Evolutionary conservation across 35 echinoderm and acorn worm species (phyloP), one percentile per base, ranked within the genome.

Genomic region (Chiridota heheva): DNA sequence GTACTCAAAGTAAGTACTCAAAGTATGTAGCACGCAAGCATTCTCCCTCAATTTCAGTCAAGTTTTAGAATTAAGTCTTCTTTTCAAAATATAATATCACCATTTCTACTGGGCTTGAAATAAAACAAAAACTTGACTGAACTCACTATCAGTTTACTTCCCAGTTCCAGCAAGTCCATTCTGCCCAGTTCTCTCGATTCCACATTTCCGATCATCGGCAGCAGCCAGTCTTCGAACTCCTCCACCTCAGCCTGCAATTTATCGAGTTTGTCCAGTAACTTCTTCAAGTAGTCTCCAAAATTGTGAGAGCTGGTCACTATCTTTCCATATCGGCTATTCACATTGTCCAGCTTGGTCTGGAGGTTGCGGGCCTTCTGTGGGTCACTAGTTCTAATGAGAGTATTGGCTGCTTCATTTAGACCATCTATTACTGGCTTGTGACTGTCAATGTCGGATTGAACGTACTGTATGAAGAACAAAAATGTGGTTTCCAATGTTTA

Each of bases 111-210:
- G n/a, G n/a, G n/a, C n/a, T n/a, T n/a, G n/a, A n/a, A n/a, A n/a
- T n/a, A n/a, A n/a, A n/a, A n/a, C n/a, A n/a, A n/a, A n/a, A n/a
- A n/a, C n/a, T n/a, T n/a, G n/a, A n/a, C n/a, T n/a, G n/a, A 56
- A 66, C 58, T 88, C 72, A 98, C 95, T 89, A 98, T 84, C 4
- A 98, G 68, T 45, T 42, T 78, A 38, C 84, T 90, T 24, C 95
- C 95, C 26, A 98, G 80, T 60, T 98, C 88, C 36, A 98, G 79
- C 0, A 98, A 59, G 28, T 92, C 95, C 84, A 98, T 88, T 40
- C 82, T 70, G 18, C 70, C 66, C 26, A 98, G 85, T 30, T 98
- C 95, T 59, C 78, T 88, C 16, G 95, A 82, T 24, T 91, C 89
- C 64, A 98, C 46, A 47, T 67, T 80, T 17, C 92, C 89, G 28